phyloP scores from a whole-genome alignment of 2,888 invertebrate genomes.

The Muscina levida region DNA sequence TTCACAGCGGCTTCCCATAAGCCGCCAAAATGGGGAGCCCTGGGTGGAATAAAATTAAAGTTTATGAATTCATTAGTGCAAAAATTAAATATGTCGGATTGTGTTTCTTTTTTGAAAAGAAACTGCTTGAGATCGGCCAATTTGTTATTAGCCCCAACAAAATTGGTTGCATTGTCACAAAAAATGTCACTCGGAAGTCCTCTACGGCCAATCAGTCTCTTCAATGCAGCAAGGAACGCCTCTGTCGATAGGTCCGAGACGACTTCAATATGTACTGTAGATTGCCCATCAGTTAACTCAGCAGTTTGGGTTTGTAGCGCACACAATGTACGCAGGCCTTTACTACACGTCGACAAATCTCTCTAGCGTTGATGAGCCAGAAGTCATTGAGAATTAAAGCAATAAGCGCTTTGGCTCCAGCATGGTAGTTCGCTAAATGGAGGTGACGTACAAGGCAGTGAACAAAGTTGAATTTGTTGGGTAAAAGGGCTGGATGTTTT shows the following conservation, averaged over 20 bases:
- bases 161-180: slow-evolving; percentile 57
- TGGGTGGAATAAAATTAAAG: slow-evolving; percentile 48
- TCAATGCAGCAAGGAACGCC: no score
- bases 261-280: slow-evolving; percentile 44
- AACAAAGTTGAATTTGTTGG: slow-evolving; percentile 41
- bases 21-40: no score
- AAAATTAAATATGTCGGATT: slow-evolving; percentile 34
- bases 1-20: slow-evolving; percentile 54
- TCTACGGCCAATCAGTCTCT: no score
- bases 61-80: slow-evolving; percentile 44
- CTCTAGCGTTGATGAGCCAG: no score
- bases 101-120: no score
- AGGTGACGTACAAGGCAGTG: slow-evolving; percentile 48
- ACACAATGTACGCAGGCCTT: slow-evolving; percentile 31
- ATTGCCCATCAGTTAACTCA: no score
- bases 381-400: slow-evolving; percentile 47
- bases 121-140: no score
- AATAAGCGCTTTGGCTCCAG: slow-evolving; percentile 58
- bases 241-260: slow-evolving; percentile 47
- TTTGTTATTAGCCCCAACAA: slow-evolving; percentile 35
- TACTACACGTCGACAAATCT: slow-evolving; percentile 24
- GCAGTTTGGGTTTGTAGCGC: slow-evolving; percentile 44
- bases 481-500: slow-evolving; percentile 39
- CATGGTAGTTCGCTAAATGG: slow-evolving; percentile 57
- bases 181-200: no score